Evolutionary conservation across 37 sponge, comb jelly and placozoan species (phyloP).

Genomic region (Hormiphora californensis): DNA sequence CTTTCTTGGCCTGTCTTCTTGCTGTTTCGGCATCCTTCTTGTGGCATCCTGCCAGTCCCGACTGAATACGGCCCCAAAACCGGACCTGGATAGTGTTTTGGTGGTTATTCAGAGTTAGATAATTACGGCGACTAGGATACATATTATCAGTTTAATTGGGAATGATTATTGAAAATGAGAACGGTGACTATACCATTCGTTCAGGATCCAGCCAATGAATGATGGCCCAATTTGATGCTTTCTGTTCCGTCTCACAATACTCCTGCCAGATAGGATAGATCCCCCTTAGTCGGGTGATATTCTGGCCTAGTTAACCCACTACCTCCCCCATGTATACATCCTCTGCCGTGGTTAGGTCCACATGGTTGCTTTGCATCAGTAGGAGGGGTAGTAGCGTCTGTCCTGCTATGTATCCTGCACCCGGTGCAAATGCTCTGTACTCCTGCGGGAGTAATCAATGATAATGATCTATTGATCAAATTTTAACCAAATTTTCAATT

Average conservation of each 20-base stretch:
- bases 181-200: not conserved
- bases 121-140: too few species aligned
- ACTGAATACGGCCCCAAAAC: not conserved
- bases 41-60: not conserved
- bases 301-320: not conserved
- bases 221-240: not conserved
- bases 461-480: not conserved
- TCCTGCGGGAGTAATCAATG: not conserved
- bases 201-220: not conserved
- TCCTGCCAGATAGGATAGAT: conserved; percentile 7
- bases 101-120: too few species aligned
- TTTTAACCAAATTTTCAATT: not conserved
- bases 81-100: not conserved
- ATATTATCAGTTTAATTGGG: too few species aligned
- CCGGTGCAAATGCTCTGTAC: not conserved
- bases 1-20: not conserved
- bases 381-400: not conserved
- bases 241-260: not conserved
- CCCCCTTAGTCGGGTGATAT: not conserved
- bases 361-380: not conserved
- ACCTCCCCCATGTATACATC: conserved; percentile 16
- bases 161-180: too few species aligned
- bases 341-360: not conserved
- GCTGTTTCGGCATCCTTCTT: not conserved
- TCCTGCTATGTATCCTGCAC: not conserved